phyloP scores from a whole-genome alignment of 2,113 vertebrate species.

The Notothenia rossii region DNA sequence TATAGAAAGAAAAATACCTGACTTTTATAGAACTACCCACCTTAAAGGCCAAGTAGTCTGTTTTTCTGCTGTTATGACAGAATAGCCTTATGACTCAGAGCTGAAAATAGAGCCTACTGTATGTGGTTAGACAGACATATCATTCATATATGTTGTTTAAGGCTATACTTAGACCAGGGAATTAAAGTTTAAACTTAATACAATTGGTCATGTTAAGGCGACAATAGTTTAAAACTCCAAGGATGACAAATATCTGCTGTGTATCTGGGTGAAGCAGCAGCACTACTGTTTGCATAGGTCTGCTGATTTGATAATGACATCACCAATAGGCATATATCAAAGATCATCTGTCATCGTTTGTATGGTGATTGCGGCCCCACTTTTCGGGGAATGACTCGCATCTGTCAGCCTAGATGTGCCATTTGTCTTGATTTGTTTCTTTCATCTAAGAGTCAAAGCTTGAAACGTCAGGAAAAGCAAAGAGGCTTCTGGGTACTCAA shows the following conservation, averaged over 20 bases:
- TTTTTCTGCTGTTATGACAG: background rate
- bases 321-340: slow-evolving; percentile 46
- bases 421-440: slow-evolving; percentile 68
- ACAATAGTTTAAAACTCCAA: slow-evolving; percentile 3
- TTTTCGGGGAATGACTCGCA: slow-evolving; percentile 58
- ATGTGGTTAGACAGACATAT: background rate
- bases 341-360: slow-evolving; percentile 72
- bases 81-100: slow-evolving; percentile 2
- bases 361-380: slow-evolving; percentile 39
- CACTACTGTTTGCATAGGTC: background rate
- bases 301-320: slow-evolving; percentile 50
- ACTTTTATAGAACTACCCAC: slow-evolving; percentile 15
- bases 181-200: background rate
- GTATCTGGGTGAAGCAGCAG: too few relatives aligned
- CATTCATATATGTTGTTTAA: background rate
- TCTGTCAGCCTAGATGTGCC: slow-evolving; percentile 63
- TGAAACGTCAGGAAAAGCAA: slow-evolving; percentile 27
- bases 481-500: slow-evolving; percentile 15
- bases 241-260: too few relatives aligned
- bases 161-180: background rate
- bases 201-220: background rate
- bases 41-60: slow-evolving; percentile 22
- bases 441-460: slow-evolving; percentile 32
- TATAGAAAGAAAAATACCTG: slow-evolving; percentile 26
- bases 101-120: background rate